Evolutionary conservation across 2,888 invertebrate species (phyloP).

Genomic region (Hyalella azteca): DNA sequence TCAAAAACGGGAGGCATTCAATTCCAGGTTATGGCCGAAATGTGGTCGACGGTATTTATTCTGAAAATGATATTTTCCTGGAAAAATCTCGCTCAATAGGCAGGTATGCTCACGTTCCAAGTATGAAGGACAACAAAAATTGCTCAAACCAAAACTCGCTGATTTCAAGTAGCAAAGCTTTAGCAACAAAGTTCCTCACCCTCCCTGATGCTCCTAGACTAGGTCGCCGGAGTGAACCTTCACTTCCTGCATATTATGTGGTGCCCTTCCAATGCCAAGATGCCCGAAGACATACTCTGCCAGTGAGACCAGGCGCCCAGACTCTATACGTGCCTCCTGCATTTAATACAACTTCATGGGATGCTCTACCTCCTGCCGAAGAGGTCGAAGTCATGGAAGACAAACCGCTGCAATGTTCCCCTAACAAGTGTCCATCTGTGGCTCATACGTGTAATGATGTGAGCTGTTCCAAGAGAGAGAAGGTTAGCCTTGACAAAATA

Average conservation of each 20-base stretch:
- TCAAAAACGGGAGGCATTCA: not conserved
- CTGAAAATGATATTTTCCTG: not conserved
- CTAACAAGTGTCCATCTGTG: too few species aligned
- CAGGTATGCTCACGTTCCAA: not conserved
- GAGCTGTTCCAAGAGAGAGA: too few species aligned
- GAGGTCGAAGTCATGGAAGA: conserved; percentile 55
- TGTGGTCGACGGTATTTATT: not conserved
- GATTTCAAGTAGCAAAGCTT: not conserved
- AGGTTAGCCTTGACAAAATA: too few species aligned
- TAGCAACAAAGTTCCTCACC: not conserved
- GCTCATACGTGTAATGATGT: too few species aligned
- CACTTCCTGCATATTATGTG: conserved; percentile 5
- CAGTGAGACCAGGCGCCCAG: not conserved
- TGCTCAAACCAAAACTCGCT: not conserved
- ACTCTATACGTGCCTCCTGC: conserved; percentile 35
- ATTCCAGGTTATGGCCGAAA: conserved; percentile 5
- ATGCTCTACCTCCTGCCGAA: conserved; percentile 55
- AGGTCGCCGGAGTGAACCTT: conserved; percentile 39
- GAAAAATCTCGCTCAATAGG: not conserved
- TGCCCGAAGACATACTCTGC: conserved; percentile 53
- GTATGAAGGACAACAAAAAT: too few species aligned
- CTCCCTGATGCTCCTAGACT: not conserved
- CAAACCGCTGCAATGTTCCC: conserved; percentile 50
- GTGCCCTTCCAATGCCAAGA: conserved; percentile 24
- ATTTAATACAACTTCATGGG: conserved; percentile 55